Conservation (phyloP, 2,888 invertebrate genomes). For the Margaritifera margaritifera region DNA sequence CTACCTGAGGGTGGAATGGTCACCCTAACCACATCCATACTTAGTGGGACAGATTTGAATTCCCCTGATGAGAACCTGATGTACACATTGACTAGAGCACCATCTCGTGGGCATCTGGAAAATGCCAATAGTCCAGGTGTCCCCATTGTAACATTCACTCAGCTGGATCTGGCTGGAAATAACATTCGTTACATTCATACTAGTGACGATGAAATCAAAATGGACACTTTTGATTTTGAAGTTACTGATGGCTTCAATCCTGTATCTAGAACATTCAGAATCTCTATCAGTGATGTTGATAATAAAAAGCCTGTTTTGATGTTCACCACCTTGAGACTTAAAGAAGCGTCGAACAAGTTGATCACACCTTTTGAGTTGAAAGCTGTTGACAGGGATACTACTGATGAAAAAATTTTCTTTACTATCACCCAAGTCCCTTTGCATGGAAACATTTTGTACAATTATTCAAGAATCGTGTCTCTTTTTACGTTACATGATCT, state of each 20-base stretch:
- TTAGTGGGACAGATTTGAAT: constrained; percentile 69
- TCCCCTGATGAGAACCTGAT: constrained; percentile 64
- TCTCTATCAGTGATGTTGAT: constrained; percentile 70
- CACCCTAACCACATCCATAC: constrained; percentile 66
- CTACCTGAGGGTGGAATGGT: constrained; percentile 69
- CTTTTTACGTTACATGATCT: constrained; percentile 69
- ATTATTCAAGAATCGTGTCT: constrained; percentile 56
- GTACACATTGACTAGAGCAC: constrained; percentile 69
- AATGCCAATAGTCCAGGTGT: constrained; percentile 59
- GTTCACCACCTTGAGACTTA: constrained; percentile 61
- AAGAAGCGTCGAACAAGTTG: constrained; percentile 67
- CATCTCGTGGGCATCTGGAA: constrained; percentile 68
- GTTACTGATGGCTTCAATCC: constrained; percentile 71
- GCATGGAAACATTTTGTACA: constrained; percentile 68
- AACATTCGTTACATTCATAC: constrained; percentile 71
- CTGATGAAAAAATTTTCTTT: constrained; percentile 58
- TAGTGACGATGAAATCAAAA: constrained; percentile 67
- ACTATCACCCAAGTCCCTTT: constrained; percentile 67
- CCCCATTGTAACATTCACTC: constrained; percentile 68
- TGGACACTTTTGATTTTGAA: constrained; percentile 73
- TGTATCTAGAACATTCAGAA: constrained; percentile 67
- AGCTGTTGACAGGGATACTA: constrained; percentile 69
- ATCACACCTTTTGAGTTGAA: constrained; percentile 72
- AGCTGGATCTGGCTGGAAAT: constrained; percentile 70
- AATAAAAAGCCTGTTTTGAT: constrained; percentile 71